Base-by-base conservation (phyloP, 1,140 invertebrate species). In the Bradysia coprophila region DNA sequence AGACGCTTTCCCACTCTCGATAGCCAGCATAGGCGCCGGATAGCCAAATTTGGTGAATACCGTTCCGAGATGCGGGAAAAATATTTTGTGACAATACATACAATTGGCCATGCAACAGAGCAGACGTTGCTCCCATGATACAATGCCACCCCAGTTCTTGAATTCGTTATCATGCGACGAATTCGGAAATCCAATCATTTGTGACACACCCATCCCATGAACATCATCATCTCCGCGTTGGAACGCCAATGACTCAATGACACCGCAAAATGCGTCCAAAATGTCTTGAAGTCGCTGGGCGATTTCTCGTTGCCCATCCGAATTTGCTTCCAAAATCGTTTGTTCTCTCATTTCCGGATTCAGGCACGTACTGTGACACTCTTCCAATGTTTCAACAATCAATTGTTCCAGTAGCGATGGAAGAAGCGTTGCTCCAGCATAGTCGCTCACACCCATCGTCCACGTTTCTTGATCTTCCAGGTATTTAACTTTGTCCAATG, bases 41-140 rank as follows among this genome's bases (percentile, higher is more conserved):
- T 86, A 84, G 9, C 76, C 78, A 52, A 76, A 66, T 62, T 62
- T 65, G 41, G 69, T 55, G 64, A 73, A 63, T 68, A 76, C 48
- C 55, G 63, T 44, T 63, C 76, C 67, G 6, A 93, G 68, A 48
- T 75, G 66, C 1, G 77, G 75, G 40, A 94, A 67, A 10, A 88
- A 72, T 31, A 73, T 68, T 39, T 76, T 73, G 24, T 76, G 64
- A 5, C 84, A 88, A 56, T 87, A 91, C 36, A 76, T 76, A 61
- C 88, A 91, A 63, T 96, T 94, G 51, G 87, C 88, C 38, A 91
- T 68, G 33, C 87, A 81, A 39, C 90, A 81, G 18, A 95, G 66
- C 42, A 94, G 65, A 22, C 82, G 72, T 49, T 81, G 75, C 54
- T 88, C 83, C 74, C 78, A 83, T 34, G 69, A 70, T 49, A 76